Evolutionary conservation across 2,888 invertebrate genomes (phyloP).

Genomic region (Bibio marci): DNA sequence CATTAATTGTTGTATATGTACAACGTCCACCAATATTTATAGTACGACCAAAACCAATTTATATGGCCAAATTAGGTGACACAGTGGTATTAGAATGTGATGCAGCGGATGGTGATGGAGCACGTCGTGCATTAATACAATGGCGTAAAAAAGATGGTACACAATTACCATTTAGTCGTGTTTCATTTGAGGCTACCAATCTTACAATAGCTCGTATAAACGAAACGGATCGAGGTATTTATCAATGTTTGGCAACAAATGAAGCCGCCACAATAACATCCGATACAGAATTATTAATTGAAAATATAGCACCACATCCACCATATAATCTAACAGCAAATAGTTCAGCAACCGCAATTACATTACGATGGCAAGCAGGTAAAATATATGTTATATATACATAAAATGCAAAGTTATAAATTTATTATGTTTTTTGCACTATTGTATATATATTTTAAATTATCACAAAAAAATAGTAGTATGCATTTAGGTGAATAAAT

Average conservation of each 20-base stretch:
- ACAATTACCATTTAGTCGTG: constrained; percentile 48
- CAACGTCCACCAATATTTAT: constrained; percentile 73
- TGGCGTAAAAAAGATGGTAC: constrained; percentile 69
- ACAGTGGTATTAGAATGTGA: constrained; percentile 69
- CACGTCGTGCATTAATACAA: constrained; percentile 43
- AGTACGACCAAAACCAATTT: constrained; percentile 63
- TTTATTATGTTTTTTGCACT: no score
- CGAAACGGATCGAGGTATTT: constrained; percentile 74
- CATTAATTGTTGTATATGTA: constrained; percentile 67
- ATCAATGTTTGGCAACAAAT: constrained; percentile 69
- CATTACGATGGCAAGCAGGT: constrained; percentile 66
- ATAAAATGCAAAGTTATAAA: no score
- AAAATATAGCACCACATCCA: constrained; percentile 78
- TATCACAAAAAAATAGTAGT: no score
- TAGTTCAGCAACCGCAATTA: constrained; percentile 51
- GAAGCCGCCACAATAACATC: constrained; percentile 71
- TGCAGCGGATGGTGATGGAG: constrained; percentile 48
- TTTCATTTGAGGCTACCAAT: constrained; percentile 53
- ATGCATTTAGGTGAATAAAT: no score
- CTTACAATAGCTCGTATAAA: constrained; percentile 66
- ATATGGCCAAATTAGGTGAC: constrained; percentile 67
- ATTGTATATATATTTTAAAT: not conserved
- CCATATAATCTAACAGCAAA: constrained; percentile 73
- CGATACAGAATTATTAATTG: constrained; percentile 64
- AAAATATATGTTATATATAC: no score